Evolutionary conservation across 1,140 invertebrate genomes (phyloP).

Genomic region (Sitobion miscanthi): DNA sequence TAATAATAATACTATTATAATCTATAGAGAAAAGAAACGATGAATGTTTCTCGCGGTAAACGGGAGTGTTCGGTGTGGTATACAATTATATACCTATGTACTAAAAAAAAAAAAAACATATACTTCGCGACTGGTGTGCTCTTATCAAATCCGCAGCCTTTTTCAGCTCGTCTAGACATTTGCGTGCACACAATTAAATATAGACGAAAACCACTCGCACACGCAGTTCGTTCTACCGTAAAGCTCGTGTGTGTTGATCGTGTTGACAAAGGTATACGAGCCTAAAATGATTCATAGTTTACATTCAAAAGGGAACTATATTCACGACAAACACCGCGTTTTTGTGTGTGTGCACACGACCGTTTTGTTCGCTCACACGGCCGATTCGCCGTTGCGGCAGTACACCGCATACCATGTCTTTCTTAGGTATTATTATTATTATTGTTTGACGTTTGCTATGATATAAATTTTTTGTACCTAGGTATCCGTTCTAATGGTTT

Average conservation of each 20-base stretch:
- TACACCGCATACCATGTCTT: neutral
- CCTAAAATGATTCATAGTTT: neutral
- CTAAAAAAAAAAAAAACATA: neutral
- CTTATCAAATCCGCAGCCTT: neutral
- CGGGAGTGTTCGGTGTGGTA: neutral
- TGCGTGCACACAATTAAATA: neutral
- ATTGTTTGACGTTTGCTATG: neutral
- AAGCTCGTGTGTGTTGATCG: neutral
- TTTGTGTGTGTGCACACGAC: neutral
- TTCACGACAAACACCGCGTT: neutral
- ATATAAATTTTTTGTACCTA: neutral
- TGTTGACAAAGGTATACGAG: neutral
- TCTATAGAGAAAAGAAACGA: neutral
- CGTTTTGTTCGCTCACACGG: neutral
- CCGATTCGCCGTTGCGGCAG: neutral
- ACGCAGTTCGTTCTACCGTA: neutral
- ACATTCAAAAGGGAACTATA: conserved; percentile 16
- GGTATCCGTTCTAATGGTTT: no score
- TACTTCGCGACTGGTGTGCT: neutral
- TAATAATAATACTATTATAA: neutral
- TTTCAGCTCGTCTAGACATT: neutral
- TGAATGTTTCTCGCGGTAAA: neutral
- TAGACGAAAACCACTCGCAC: neutral
- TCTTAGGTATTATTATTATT: neutral
- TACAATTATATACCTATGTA: neutral